Evolutionary conservation across 2,797 vertebrate species (phyloP), one percentile per base, ranked within the genome.

Genomic region (Salmo trutta): DNA sequence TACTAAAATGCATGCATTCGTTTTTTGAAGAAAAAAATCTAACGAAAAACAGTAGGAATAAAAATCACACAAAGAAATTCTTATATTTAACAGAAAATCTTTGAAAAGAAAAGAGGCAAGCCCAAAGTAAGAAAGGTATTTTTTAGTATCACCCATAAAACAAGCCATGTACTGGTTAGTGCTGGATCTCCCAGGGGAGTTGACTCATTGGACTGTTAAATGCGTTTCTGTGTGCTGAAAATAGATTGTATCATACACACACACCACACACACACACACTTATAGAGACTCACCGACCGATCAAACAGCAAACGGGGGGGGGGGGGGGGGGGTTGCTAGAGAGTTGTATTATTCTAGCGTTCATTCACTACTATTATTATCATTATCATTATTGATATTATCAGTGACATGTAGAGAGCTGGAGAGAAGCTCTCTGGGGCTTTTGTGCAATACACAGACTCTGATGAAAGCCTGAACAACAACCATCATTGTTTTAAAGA

Each of bases 391-490:
- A 64, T 53, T 70, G 74, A 69, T 73, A 69, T 78, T 77, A 78
- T 80, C 80, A 74, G 54, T 68, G 65, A 54, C 77, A 67, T 68
- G 21, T 75, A 65, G 29, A 74, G 24, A 16, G 10, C 19, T 73
- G 51, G 59, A 62, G 71, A 47, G 65, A 33, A 59, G 27, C 21
- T 7, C 33, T 52, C 71, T 47, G 41, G 41, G 10, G 41, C 41
- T 83, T 21, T 81, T 75, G 75, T 77, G 82, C 78, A 83, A 82
- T 81, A 72, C 69, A 78, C 75, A 64, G 19, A 83, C 81, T 82
- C 64, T 81, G 71, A 64, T 47, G 41, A 3, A 47, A 14, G 41
- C 41, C 41, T 47, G 78, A 73, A 53, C 76, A 74, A 74, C 75
- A 71, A 24, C 62, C 67, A 71, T 54, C 33, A 72, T 76, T 31